Percentiles rank a stretch among this genome's conserved stretches.
Conservation (phyloP, 1,140 invertebrate species). For the Cyclargus thomasi region DNA sequence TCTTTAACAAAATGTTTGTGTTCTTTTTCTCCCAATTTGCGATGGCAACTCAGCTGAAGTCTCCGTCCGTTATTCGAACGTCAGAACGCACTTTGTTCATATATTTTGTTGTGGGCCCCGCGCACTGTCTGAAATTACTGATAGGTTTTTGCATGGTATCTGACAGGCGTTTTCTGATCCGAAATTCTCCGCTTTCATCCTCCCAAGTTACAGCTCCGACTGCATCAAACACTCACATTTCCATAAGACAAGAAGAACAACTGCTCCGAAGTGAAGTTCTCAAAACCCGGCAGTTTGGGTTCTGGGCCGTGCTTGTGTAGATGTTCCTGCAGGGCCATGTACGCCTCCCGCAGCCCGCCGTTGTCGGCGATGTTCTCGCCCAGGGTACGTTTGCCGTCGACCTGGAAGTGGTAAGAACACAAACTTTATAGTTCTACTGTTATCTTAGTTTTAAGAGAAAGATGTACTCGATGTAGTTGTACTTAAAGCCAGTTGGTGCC, state of each 20-base stretch:
- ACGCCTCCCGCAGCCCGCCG: slow-evolving; percentile 88
- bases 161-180: too few relatives aligned
- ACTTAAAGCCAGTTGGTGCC: too few relatives aligned
- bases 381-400: slow-evolving; percentile 87
- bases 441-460: too few relatives aligned
- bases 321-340: slow-evolving; percentile 82
- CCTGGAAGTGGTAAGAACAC: slow-evolving; percentile 54
- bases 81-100: too few relatives aligned
- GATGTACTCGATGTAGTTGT: too few relatives aligned
- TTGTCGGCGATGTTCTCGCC: slow-evolving; percentile 96
- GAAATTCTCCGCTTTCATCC: too few relatives aligned
- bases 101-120: too few relatives aligned
- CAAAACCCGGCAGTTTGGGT: slow-evolving; percentile 83
- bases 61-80: not conserved
- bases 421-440: too few relatives aligned
- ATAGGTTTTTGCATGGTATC: too few relatives aligned
- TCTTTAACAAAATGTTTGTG: too few relatives aligned
- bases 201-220: too few relatives aligned
- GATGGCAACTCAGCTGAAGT: not conserved
- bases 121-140: too few relatives aligned
- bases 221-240: slow-evolving; percentile 86
- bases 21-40: not conserved
- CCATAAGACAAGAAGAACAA: slow-evolving; percentile 93
- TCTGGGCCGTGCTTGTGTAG: slow-evolving; percentile 77
- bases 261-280: slow-evolving; percentile 85